These are phyloP conservation scores for Saccostrea echinata DNA, from an alignment of 1,140 invertebrate genomes.

Conservation along the genomic window DNA sequence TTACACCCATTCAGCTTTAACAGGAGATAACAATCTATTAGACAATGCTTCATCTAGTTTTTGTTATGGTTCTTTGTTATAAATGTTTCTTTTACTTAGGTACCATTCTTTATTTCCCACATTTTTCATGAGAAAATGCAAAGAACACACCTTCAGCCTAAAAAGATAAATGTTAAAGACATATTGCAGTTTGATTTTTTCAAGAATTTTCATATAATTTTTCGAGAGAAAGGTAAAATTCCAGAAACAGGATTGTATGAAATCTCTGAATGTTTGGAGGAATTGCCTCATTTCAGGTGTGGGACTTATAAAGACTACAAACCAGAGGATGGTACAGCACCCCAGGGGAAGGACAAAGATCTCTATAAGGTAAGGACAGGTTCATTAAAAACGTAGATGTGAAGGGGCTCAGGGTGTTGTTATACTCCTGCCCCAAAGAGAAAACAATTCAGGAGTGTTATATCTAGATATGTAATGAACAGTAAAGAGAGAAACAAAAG, in stretches of 20 bases:
- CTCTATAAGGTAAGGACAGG: constrained; percentile 52
- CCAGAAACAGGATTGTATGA: background rate
- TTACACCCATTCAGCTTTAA: constrained; percentile 8
- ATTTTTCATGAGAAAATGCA: constrained; percentile 39
- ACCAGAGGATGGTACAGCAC: constrained; percentile 38
- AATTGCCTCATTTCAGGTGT: constrained; percentile 54
- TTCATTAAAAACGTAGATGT: no score
- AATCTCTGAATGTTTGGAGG: constrained; percentile 32
- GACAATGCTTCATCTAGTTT: background rate
- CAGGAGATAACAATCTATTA: background rate
- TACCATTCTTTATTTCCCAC: background rate
- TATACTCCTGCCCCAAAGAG: no score
- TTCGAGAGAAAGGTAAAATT: constrained; percentile 18
- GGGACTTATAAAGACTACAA: constrained; percentile 54
- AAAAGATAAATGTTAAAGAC: background rate
- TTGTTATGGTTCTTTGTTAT: background rate
- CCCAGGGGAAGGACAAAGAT: constrained; percentile 54
- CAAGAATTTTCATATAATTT: constrained; percentile 19
- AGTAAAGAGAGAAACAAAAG: no score
- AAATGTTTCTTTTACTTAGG: background rate
- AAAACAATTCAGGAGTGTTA: no score
- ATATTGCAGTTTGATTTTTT: constrained; percentile 15
- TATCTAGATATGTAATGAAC: no score
- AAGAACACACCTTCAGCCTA: background rate
- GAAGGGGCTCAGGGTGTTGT: no score